A percentile compares a stretch with the other conserved stretches of the same genome.
These are phyloP conservation scores for Lontra canadensis DNA, from an alignment of 2,113 vertebrate species.

Conservation along the genomic window DNA sequence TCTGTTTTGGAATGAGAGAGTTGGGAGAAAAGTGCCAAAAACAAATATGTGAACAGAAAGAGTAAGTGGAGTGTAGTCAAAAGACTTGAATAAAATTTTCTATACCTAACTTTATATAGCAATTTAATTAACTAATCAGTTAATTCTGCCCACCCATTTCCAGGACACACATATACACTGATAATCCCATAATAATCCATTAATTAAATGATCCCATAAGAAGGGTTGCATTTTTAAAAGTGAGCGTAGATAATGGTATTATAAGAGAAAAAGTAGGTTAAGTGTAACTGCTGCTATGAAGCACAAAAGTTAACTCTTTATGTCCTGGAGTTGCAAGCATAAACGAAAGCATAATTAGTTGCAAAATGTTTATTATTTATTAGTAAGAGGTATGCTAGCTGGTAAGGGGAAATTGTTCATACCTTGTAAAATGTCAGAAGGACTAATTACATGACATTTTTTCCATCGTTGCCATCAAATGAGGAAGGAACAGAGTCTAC, in stretches of 20 bases:
- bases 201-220: background rate
- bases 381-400: background rate
- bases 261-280: constrained; percentile 6
- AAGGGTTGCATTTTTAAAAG: background rate
- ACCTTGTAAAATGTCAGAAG: background rate
- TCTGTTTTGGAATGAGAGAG: background rate
- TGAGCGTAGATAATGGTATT: background rate
- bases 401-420: background rate
- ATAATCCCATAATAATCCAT: background rate
- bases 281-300: background rate
- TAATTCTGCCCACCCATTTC: background rate
- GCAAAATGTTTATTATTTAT: constrained; percentile 1
- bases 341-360: constrained; percentile 35
- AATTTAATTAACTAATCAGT: background rate
- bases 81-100: background rate
- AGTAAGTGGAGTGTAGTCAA: background rate
- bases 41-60: background rate
- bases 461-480: background rate
- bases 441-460: constrained; percentile 1
- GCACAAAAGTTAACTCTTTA: constrained; percentile 13
- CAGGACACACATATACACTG: background rate
- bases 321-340: background rate
- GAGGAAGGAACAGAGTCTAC: background rate
- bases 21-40: background rate
- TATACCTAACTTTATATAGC: background rate